phyloP scores from a whole-genome alignment of 2,797 vertebrate species.

The Menidia menidia region DNA sequence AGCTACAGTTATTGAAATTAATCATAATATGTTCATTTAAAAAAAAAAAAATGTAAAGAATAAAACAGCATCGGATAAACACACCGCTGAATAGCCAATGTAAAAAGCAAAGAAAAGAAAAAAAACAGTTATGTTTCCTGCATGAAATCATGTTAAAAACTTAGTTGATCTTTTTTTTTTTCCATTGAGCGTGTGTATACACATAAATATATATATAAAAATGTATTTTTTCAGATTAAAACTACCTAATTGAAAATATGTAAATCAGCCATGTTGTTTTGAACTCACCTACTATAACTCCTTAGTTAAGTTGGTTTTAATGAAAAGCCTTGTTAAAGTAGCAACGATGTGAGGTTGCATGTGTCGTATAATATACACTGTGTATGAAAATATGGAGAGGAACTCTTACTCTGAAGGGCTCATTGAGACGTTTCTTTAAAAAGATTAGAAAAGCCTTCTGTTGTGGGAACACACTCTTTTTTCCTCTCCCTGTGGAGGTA shows the following conservation, averaged over 20 bases:
- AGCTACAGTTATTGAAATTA: not conserved
- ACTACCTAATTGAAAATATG: not conserved
- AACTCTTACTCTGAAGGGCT: slow-evolving; percentile 33
- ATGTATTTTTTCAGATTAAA: too few relatives aligned
- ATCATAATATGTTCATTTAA: not conserved
- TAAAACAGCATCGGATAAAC: too few relatives aligned
- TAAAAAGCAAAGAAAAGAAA: not conserved
- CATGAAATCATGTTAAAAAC: not conserved
- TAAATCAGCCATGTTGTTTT: not conserved
- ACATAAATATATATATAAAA: too few relatives aligned
- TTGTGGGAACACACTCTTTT: slow-evolving; percentile 19
- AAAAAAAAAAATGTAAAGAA: too few relatives aligned
- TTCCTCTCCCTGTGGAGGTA: slow-evolving; percentile 38
- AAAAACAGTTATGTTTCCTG: not conserved
- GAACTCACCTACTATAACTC: too few relatives aligned
- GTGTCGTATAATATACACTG: not conserved
- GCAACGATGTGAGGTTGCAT: too few relatives aligned
- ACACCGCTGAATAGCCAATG: not conserved
- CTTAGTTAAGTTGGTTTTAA: too few relatives aligned
- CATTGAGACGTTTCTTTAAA: slow-evolving; percentile 25
- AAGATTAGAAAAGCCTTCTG: slow-evolving; percentile 7
- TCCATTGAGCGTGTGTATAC: not conserved
- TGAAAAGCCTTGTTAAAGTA: too few relatives aligned
- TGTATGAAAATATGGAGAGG: slow-evolving; percentile 4
- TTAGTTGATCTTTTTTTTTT: not conserved